Base-by-base conservation (phyloP, 1,140 invertebrate species). In the Plectrocnemia conspersa region DNA sequence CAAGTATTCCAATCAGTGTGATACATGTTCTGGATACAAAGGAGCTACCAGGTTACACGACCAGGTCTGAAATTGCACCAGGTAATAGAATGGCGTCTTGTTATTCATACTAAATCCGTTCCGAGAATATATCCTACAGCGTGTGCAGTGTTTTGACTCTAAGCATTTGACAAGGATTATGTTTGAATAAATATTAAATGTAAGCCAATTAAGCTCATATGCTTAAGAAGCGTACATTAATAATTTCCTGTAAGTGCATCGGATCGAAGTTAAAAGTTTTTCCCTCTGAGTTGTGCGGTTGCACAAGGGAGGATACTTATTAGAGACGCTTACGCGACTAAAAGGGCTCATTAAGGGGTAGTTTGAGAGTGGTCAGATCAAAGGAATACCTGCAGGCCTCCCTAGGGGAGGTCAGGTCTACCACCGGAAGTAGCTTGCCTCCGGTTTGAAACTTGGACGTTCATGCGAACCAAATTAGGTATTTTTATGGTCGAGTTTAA, bases 361-460 rank as follows among this genome's bases (percentile, higher is more conserved):
- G 57, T 59, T 58, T 55, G 57, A 50, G 57, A 55, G 57, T 55
- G 57, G 57, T 59, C 57, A 59, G 57, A 59, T 59, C 57, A 59
- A 59, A 59, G 57, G 57, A 45, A 59, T 59, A 59, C 57, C 57
- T 59, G 56, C 18, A 11, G 42, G 13, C 11, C 27, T 15, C 23
- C 5, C 29, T 13, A n/a, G 49, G 16, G 16, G 29, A 19, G 18
- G 18, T 35, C 29, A 16, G 27, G 45, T 44, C 48, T 21, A 16
- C 33, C 21, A 38, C 52, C 52, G 53, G 53, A 55, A 55, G 53
- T 21, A 27, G 6, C 54, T 35, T 22, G 36, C 22, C 45, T n/a
- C n/a, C n/a, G n/a, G n/a, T n/a, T n/a, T n/a, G n/a, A n/a, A n/a
- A n/a, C n/a, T n/a, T n/a, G n/a, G n/a, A n/a, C n/a, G n/a, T n/a